A percentile compares a stretch with the other conserved stretches of the same genome.
phyloP scores from a whole-genome alignment of 2,113 vertebrate genomes.

The Sapayoa aenigma region DNA sequence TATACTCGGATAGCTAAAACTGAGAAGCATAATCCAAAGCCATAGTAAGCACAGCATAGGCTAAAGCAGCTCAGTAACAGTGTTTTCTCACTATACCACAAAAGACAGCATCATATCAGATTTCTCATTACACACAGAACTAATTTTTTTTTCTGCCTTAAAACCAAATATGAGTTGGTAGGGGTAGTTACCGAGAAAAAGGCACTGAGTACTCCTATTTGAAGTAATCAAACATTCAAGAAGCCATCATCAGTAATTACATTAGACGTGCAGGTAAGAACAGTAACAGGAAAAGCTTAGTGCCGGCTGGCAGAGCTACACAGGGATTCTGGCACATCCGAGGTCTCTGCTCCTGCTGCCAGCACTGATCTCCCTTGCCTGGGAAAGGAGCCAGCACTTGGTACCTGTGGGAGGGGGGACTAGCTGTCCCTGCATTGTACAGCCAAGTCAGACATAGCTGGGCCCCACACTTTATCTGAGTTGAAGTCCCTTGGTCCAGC shows the following conservation, averaged over 20 bases:
- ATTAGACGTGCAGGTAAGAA: not conserved
- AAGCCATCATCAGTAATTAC: not conserved
- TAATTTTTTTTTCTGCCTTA: not conserved
- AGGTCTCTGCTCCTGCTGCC: not conserved
- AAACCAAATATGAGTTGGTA: not conserved
- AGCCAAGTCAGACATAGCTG: not conserved
- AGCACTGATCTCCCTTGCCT: accelerated
- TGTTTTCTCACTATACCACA: not conserved
- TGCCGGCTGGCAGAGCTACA: not conserved
- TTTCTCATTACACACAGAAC: not conserved
- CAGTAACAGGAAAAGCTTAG: not conserved
- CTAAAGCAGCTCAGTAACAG: not conserved
- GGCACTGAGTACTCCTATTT: not conserved
- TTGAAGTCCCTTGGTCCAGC: not conserved
- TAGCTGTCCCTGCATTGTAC: not conserved
- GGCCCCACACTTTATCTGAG: not conserved
- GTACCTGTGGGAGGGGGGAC: not conserved
- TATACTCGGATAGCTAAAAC: not conserved
- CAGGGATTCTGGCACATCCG: not conserved
- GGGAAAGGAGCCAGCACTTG: not conserved
- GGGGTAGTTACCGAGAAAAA: not conserved
- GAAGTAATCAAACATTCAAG: not conserved
- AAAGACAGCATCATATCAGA: not conserved
- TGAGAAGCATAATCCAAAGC: not conserved
- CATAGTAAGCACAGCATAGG: accelerated